phyloP scores from a whole-genome alignment of 2,888 invertebrate genomes.

The Cosmia pyralina region DNA sequence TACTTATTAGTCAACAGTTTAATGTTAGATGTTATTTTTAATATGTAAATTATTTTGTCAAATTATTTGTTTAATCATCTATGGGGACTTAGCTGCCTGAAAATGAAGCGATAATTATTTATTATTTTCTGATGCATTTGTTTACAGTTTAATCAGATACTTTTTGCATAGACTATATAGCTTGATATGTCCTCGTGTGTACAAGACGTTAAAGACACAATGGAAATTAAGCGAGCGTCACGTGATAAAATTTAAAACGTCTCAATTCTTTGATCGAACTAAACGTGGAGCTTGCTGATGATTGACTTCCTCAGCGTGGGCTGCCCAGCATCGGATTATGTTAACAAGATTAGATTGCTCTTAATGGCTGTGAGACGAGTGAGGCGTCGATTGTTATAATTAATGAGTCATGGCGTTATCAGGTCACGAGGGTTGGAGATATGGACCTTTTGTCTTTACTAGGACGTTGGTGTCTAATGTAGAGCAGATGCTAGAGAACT shows the following conservation, averaged over 20 bases:
- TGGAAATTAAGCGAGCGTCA: conserved; percentile 52
- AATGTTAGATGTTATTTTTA: no score
- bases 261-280: conserved; percentile 63
- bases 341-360: conserved; percentile 89
- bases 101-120: no score
- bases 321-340: conserved; percentile 74
- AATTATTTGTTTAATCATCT: no score
- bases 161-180: neutral
- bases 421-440: conserved; percentile 67
- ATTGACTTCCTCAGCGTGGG: conserved; percentile 88
- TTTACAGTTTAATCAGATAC: neutral
- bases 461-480: conserved; percentile 26
- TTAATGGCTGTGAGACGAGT: conserved; percentile 87
- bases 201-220: conserved; percentile 36
- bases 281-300: conserved; percentile 72
- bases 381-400: conserved; percentile 88
- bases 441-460: conserved; percentile 55
- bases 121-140: no score
- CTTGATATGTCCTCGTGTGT: neutral
- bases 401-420: conserved; percentile 84
- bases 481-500: conserved; percentile 6
- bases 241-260: conserved; percentile 61
- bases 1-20: no score
- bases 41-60: no score
- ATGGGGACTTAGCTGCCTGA: no score